Conservation (phyloP, 2,888 invertebrate species). For the Caradrina kadenii region DNA sequence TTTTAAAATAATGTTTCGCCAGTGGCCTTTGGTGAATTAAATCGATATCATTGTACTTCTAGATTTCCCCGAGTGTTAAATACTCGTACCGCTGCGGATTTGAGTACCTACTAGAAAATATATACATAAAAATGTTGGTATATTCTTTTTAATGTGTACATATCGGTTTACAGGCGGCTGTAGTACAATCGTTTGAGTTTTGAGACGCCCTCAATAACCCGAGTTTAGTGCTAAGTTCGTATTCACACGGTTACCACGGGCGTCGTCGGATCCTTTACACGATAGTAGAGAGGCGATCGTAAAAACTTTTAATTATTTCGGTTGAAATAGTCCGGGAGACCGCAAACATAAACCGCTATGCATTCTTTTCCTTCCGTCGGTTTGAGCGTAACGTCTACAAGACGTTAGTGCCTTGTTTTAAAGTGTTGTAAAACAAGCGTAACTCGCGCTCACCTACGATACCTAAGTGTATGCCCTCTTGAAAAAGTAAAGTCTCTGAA, state of each 20-base stretch:
- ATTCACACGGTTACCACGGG: constrained; percentile 73
- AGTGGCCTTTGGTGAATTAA: constrained; percentile 37
- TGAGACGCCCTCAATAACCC: constrained; percentile 64
- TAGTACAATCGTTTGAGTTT: constrained; percentile 67
- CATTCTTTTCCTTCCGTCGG: constrained; percentile 82
- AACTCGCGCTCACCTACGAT: constrained; percentile 72
- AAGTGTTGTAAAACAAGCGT: constrained; percentile 89
- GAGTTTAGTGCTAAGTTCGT: constrained; percentile 71
- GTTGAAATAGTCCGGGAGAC: constrained; percentile 80
- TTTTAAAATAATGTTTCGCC: constrained; percentile 62
- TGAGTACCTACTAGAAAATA: constrained; percentile 13
- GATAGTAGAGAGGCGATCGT: constrained; percentile 79
- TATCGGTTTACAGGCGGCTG: constrained; percentile 51
- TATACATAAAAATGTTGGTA: constrained; percentile 46
- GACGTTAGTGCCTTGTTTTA: constrained; percentile 87
- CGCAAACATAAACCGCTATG: constrained; percentile 84
- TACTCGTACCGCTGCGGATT: constrained; percentile 10
- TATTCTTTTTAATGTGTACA: constrained; percentile 57
- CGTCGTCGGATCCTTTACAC: constrained; percentile 79
- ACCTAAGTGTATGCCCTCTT: constrained; percentile 73
- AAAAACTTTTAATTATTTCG: constrained; percentile 90
- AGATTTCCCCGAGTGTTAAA: constrained; percentile 36
- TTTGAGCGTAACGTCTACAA: constrained; percentile 73
- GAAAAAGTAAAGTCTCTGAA: constrained; percentile 76
- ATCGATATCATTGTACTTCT: constrained; percentile 40